Evolutionary conservation across 35 echinoderm and acorn worm genomes (phyloP), one percentile per base, ranked within the genome.

Genomic region (Strongylocentrotus purpuratus): DNA sequence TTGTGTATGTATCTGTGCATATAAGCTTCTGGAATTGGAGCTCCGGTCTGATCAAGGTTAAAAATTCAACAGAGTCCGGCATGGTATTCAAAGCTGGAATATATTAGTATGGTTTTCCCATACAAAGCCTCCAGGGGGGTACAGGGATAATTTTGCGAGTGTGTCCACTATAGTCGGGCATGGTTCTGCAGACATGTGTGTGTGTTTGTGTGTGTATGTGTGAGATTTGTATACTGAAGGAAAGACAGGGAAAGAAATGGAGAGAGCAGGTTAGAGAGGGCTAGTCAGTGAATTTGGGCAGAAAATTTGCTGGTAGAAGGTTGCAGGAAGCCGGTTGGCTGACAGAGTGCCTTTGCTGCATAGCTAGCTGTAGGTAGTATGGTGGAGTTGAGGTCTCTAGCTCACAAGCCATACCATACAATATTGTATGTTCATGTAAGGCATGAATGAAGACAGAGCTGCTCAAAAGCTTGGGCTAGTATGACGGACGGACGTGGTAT

Each of bases 91-190:
- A n/a, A 28, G 65, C 65, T 78, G 65, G 65, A 78, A 78, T 78
- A 78, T 78, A 78, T 78, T 78, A 78, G 65, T 78, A 28, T 78
- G 65, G 65, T 78, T 78, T 78, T 78, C 65, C 28, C 65, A 78
- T 78, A 78, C 65, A 78, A 78, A 78, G 65, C 20, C 65, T 78
- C 65, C 20, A 78, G 65, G 65, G 65, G 65, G 65, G 65, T 78
- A 22, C 65, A n/a, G 65, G 65, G 65, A 78, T 28, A 78, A 78
- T 78, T 78, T 78, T n/a, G 28, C 7, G 22, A 78, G 65, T 78
- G 65, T 78, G 65, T 78, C 65, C 65, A 78, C 65, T 8, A 78
- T 4, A 4, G 65, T 18, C 2, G 20, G 25, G 65, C 65, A 78
- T 55, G 50, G 10, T 55, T 55, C 11, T 55, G 28, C 65, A 7